Percentiles rank a stretch among this genome's conserved stretches.
Evolutionary conservation across 2,113 vertebrate genomes (phyloP).

Genomic region (Ranitomeya imitator): DNA sequence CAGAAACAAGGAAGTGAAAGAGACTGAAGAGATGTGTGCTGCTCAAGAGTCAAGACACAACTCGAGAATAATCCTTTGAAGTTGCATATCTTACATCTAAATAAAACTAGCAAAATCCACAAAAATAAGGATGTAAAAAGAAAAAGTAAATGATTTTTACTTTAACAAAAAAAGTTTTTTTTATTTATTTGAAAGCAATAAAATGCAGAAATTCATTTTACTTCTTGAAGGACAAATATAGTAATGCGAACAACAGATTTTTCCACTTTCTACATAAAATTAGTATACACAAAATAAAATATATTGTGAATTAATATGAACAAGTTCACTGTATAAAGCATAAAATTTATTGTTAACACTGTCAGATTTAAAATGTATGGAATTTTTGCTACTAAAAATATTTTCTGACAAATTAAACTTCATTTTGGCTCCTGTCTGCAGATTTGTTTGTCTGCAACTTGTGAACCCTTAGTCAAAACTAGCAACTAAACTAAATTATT

Average conservation of each 20-base stretch:
- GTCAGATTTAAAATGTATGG: background rate
- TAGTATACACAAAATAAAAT: background rate
- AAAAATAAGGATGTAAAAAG: too few species aligned
- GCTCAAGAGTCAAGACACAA: too few species aligned
- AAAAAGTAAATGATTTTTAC: too few species aligned
- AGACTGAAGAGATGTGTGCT: too few species aligned
- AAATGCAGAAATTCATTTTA: too few species aligned
- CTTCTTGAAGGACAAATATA: too few species aligned
- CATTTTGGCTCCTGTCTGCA: constrained; percentile 44
- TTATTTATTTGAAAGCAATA: too few species aligned
- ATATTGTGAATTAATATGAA: background rate
- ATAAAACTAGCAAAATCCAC: too few species aligned
- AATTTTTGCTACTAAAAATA: constrained; percentile 32
- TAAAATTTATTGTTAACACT: background rate
- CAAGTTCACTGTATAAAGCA: background rate
- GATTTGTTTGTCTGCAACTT: constrained; percentile 43
- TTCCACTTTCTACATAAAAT: background rate
- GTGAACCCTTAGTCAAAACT: constrained; percentile 50
- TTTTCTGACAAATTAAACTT: constrained; percentile 12
- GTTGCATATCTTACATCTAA: too few species aligned
- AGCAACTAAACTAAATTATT: constrained; percentile 56
- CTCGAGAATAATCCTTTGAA: too few species aligned
- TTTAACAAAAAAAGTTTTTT: too few species aligned
- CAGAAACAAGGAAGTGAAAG: too few species aligned
- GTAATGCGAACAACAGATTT: background rate